Evolutionary conservation across 2,797 vertebrate genomes (phyloP).

Genomic region (Esox lucius): DNA sequence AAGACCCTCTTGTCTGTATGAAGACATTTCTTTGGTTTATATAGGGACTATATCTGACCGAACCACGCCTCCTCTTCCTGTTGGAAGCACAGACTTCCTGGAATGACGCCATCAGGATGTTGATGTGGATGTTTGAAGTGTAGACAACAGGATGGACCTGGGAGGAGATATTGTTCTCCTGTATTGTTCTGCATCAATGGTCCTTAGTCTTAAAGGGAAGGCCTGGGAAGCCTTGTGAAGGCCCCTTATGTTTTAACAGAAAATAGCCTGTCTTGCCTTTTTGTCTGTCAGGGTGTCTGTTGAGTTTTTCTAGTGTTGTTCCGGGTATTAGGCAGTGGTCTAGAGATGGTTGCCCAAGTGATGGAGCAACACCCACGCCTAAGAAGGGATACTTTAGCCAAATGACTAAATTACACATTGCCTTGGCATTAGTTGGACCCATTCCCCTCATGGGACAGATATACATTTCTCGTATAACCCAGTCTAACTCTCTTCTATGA

Average conservation of each 20-base stretch:
- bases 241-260: slow-evolving; percentile 29
- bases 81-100: slow-evolving; percentile 46
- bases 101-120: slow-evolving; percentile 42
- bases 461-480: too few relatives aligned
- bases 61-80: slow-evolving; percentile 40
- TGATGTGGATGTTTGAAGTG: slow-evolving; percentile 38
- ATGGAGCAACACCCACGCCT: slow-evolving; percentile 45
- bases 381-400: not conserved
- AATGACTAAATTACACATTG: too few relatives aligned
- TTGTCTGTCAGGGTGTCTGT: not conserved
- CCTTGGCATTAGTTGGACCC: too few relatives aligned
- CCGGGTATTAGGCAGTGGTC: slow-evolving; percentile 40
- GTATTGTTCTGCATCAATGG: slow-evolving; percentile 42
- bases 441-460: too few relatives aligned
- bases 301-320: slow-evolving; percentile 44
- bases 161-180: slow-evolving; percentile 35
- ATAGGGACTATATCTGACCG: not conserved
- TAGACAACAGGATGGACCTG: slow-evolving; percentile 49
- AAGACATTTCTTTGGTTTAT: too few relatives aligned
- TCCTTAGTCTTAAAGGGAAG: slow-evolving; percentile 46
- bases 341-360: slow-evolving; percentile 44
- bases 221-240: slow-evolving; percentile 11
- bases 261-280: not conserved
- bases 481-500: slow-evolving; percentile 16
- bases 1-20: too few relatives aligned